Base-by-base conservation (phyloP, 2,113 vertebrate species). In the Anguilla japonica region DNA sequence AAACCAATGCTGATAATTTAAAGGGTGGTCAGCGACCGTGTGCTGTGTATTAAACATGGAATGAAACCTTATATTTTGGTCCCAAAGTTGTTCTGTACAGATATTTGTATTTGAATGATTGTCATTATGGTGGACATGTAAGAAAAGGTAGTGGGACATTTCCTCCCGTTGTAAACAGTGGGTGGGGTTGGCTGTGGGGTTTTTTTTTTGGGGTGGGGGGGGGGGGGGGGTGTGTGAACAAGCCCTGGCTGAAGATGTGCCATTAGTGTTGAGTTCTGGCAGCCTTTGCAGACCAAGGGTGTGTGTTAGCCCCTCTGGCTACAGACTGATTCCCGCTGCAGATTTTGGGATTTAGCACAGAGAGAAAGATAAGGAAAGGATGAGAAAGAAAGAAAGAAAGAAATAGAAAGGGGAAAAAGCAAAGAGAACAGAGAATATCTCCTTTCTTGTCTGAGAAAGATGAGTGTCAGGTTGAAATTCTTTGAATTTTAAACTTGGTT, bases 281-380 rank as follows among this genome's bases (percentile, higher is more conserved):
- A 20, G 79, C 79, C 15, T 79, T 79, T 79, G 34, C 78, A 39
- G 15, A 41, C 29, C 18, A 1, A 20, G 79, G 79, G 16, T 80
- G 34, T 34, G 34, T 80, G 41, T 80, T 41, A 41, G 15, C 22
- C 39, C 79, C 41, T 41, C 79, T 20, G 29, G 79, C 79, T 80
- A 41, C 41, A 80, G 79, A 41, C 40, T 2, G 34, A 41, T 41
- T 34, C 20, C 16, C 0, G 5, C 79, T 80, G 39, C 39, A 41
- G 79, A 80, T 80, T 80, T 40, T 80, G 34, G 79, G 79, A 41
- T 80, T 80, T 80, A 80, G 79, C 40, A 20, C 39, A 40, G 41
- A 41, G 41, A 22, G 41, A 41, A 80, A 40, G 34, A 34, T 8
- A 26, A 11, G n/a, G n/a, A 78, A 2, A 34, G 75, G 15, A 34